Evolutionary conservation across 1,140 invertebrate genomes (phyloP).

Genomic region (Oryzaephilus surinamensis): DNA sequence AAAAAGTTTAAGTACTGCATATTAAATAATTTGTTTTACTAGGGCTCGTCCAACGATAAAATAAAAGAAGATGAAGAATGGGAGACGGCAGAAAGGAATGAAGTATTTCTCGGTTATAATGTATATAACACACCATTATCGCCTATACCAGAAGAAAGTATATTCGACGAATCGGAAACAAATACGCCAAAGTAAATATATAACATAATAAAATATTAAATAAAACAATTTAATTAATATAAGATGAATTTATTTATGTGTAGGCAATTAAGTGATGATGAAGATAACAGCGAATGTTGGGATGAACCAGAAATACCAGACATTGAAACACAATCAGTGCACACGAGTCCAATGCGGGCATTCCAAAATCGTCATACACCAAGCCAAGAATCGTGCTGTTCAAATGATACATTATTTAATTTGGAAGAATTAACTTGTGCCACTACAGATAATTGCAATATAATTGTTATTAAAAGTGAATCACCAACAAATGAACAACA

Average conservation of each 20-base stretch:
- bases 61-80: constrained; percentile 28
- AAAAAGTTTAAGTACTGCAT: no score
- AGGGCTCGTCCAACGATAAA: constrained; percentile 23
- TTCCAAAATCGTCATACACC: constrained; percentile 41
- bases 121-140: constrained; percentile 46
- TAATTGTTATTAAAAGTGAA: constrained; percentile 3
- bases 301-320: constrained; percentile 10
- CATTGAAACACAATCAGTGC: constrained; percentile 15
- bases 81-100: constrained; percentile 30
- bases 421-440: constrained; percentile 39
- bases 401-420: constrained; percentile 49
- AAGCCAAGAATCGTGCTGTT: constrained; percentile 49
- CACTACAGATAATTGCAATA: constrained; percentile 10
- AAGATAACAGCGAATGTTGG: constrained; percentile 29
- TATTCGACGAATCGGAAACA: not conserved
- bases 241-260: no score
- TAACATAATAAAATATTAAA: no score
- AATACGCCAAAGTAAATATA: constrained; percentile 16
- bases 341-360: constrained; percentile 21
- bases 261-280: no score
- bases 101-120: constrained; percentile 42
- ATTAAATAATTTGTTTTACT: not conserved
- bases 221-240: not conserved
- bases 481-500: constrained; percentile 3
- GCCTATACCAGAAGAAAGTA: constrained; percentile 53